Conservation (phyloP, 2,113 vertebrate genomes). For the Bagarius yarrelli region DNA sequence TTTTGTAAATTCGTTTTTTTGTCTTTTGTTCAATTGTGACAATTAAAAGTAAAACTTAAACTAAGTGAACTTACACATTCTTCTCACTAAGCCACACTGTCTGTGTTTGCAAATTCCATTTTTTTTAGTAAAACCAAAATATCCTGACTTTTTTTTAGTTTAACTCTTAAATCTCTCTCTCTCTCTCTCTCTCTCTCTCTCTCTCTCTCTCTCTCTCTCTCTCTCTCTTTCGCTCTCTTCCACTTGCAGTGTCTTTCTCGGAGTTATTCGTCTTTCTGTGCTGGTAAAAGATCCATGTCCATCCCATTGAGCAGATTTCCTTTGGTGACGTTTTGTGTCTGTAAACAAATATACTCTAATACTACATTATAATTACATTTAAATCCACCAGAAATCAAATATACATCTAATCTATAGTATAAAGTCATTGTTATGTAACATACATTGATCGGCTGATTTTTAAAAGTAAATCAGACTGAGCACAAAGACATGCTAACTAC, state of each 20-base stretch:
- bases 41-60: conserved; percentile 43
- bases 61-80: conserved; percentile 21
- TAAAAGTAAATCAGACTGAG: background rate
- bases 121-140: conserved; percentile 45
- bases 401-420: too few species aligned
- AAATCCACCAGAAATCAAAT: too few species aligned
- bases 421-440: too few species aligned
- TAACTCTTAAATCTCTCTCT: conserved; percentile 30
- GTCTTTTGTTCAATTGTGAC: conserved; percentile 30
- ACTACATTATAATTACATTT: too few species aligned
- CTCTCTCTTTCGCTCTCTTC: background rate
- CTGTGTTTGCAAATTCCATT: conserved; percentile 44
- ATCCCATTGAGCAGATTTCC: background rate
- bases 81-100: conserved; percentile 41
- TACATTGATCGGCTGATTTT: background rate
- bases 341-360: too few species aligned
- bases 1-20: conserved; percentile 27
- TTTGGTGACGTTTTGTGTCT: background rate
- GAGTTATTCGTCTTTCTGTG: background rate
- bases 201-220: conserved; percentile 19
- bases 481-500: background rate
- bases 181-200: conserved; percentile 6
- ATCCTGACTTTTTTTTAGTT: conserved; percentile 45
- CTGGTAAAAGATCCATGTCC: background rate
- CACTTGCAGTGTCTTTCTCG: background rate